phyloP scores from a whole-genome alignment of 2,888 invertebrate genomes.

The Drosophila rubida region DNA sequence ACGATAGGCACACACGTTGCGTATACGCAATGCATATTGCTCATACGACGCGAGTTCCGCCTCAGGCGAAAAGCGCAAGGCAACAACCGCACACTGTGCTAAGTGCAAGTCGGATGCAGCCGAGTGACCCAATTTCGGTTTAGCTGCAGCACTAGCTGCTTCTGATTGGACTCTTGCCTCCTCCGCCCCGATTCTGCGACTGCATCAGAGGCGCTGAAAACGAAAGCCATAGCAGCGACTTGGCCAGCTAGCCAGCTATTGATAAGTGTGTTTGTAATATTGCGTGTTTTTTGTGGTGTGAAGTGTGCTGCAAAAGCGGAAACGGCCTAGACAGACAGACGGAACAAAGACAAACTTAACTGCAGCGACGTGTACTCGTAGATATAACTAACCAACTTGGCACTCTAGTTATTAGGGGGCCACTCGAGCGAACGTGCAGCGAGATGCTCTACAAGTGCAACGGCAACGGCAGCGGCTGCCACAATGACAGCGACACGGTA shows the following conservation, averaged over 20 bases:
- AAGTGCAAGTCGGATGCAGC: conserved; percentile 26
- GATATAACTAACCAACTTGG: conserved; percentile 38
- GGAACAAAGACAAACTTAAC: conserved; percentile 22
- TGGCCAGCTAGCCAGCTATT: conserved; percentile 19
- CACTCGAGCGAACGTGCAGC: conserved; percentile 54
- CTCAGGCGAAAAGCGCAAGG: not conserved
- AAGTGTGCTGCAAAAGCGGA: conserved; percentile 46
- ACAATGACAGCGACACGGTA: conserved; percentile 20
- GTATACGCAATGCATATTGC: conserved; percentile 53
- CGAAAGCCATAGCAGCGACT: conserved; percentile 44
- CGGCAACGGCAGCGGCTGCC: conserved; percentile 23
- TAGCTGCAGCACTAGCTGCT: not conserved
- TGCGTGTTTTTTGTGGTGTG: not conserved
- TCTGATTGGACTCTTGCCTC: no score
- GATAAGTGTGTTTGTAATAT: conserved; percentile 44
- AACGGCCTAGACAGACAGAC: conserved; percentile 43
- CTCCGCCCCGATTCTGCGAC: not conserved
- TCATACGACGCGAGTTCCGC: conserved; percentile 34
- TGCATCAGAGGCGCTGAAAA: conserved; percentile 47
- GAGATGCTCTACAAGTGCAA: conserved; percentile 75
- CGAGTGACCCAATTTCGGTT: conserved; percentile 61
- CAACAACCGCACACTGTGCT: conserved; percentile 7
- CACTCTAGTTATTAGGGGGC: conserved; percentile 75
- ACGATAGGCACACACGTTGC: conserved; percentile 34
- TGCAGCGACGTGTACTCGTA: conserved; percentile 12